phyloP scores from a whole-genome alignment of 2,888 invertebrate genomes.

The Lepidochrysops patricia region DNA sequence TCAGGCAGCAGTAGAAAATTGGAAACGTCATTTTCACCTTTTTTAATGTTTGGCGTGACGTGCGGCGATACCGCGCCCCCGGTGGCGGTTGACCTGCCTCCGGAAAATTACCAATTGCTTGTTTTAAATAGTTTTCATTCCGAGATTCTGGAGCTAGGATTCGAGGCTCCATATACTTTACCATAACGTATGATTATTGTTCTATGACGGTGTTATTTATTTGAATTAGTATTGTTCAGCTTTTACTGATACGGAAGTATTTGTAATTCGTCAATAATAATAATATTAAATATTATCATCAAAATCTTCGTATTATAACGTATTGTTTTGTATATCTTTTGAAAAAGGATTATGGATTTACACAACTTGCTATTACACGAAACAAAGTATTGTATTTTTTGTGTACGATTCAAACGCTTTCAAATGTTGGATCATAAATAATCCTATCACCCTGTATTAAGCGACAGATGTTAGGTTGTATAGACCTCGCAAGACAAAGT shows the following conservation, averaged over 20 bases:
- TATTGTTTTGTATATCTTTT: not conserved
- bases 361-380: not conserved
- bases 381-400: not conserved
- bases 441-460: constrained; percentile 29
- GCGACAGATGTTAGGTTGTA: constrained; percentile 27
- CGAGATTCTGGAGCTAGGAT: constrained; percentile 5
- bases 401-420: constrained; percentile 19
- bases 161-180: constrained; percentile 16
- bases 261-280: too few species aligned
- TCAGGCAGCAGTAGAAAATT: constrained; percentile 73
- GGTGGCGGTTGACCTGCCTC: constrained; percentile 42
- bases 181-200: too few species aligned
- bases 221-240: too few species aligned
- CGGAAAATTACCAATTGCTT: constrained; percentile 51
- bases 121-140: constrained; percentile 37
- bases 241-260: too few species aligned
- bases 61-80: constrained; percentile 45
- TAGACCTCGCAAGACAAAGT: constrained; percentile 30
- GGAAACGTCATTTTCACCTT: constrained; percentile 75
- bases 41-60: constrained; percentile 70
- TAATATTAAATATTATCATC: too few species aligned
- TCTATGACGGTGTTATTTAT: too few species aligned
- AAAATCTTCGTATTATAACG: too few species aligned
- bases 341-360: not conserved
- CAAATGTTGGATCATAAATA: constrained; percentile 26